These are phyloP conservation scores for Promerops cafer DNA, from an alignment of 2,113 vertebrate species.

Conservation along the genomic window DNA sequence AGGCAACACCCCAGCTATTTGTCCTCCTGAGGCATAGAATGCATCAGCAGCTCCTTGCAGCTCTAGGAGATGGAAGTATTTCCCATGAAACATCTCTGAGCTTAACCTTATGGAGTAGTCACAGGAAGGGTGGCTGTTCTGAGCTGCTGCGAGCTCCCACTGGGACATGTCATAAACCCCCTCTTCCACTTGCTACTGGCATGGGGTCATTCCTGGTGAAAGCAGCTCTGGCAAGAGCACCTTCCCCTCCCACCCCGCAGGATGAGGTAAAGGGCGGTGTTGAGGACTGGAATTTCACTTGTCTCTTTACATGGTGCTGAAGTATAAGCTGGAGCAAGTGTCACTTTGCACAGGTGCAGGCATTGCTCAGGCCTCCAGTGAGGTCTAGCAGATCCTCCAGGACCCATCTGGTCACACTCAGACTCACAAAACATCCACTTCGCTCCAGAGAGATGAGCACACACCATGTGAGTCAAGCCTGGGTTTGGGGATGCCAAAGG, in stretches of 20 bases:
- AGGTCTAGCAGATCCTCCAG: neutral
- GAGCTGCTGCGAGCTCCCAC: neutral
- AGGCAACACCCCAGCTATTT: neutral
- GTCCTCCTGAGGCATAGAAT: neutral
- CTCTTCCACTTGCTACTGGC: neutral
- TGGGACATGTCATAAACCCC: neutral
- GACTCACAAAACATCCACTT: neutral
- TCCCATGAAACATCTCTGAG: neutral
- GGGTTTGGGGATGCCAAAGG: neutral
- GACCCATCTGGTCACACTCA: neutral
- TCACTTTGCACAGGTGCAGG: fast-evolving
- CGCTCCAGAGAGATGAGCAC: neutral
- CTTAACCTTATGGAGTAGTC: neutral
- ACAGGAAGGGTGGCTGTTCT: neutral
- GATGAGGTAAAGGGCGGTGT: neutral
- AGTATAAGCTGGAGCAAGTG: neutral
- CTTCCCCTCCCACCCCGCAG: neutral
- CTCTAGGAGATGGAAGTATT: neutral
- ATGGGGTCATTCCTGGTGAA: neutral
- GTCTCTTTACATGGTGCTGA: neutral
- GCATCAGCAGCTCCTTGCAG: neutral
- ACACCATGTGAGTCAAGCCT: neutral
- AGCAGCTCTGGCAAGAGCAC: neutral
- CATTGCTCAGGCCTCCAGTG: neutral
- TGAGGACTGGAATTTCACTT: neutral